Percentiles rank a stretch among this genome's conserved stretches.
Conservation (phyloP, 2,888 invertebrate genomes). For the Meganola albula region DNA sequence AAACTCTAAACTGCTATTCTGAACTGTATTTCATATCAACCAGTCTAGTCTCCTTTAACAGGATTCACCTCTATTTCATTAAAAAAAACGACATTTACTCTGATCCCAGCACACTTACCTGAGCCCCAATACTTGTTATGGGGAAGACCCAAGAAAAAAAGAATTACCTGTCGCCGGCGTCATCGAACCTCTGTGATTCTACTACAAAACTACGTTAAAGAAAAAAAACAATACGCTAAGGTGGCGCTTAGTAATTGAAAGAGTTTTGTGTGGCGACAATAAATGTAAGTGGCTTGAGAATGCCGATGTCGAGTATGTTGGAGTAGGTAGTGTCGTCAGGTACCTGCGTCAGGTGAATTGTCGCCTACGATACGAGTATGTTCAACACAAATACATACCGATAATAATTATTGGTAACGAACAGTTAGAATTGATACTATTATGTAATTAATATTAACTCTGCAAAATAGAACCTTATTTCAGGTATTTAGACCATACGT, state of each 20-base stretch:
- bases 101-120: slow-evolving; percentile 33
- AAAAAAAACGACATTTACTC: too few relatives aligned
- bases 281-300: slow-evolving; percentile 43
- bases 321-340: slow-evolving; percentile 20
- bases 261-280: slow-evolving; percentile 44
- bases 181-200: slow-evolving; percentile 46
- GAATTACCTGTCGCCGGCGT: slow-evolving; percentile 49
- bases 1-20: too few relatives aligned
- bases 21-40: too few relatives aligned
- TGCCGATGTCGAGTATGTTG: slow-evolving; percentile 32
- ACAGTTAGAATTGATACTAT: slow-evolving; percentile 20
- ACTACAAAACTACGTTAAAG: slow-evolving; percentile 59
- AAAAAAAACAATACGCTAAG: slow-evolving; percentile 50
- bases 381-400: slow-evolving; percentile 31
- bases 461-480: slow-evolving; percentile 5
- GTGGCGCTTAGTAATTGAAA: slow-evolving; percentile 63
- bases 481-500: too few relatives aligned
- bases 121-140: slow-evolving; percentile 33
- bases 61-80: too few relatives aligned
- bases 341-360: slow-evolving; percentile 38
- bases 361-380: slow-evolving; percentile 43
- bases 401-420: slow-evolving; percentile 35
- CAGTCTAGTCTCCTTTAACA: too few relatives aligned
- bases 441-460: slow-evolving; percentile 11
- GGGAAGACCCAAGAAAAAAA: slow-evolving; percentile 54